A percentile compares a stretch with the other conserved stretches of the same genome.
Evolutionary conservation across 2,888 invertebrate species (phyloP).

Genomic region (Tryphoninae sp.): DNA sequence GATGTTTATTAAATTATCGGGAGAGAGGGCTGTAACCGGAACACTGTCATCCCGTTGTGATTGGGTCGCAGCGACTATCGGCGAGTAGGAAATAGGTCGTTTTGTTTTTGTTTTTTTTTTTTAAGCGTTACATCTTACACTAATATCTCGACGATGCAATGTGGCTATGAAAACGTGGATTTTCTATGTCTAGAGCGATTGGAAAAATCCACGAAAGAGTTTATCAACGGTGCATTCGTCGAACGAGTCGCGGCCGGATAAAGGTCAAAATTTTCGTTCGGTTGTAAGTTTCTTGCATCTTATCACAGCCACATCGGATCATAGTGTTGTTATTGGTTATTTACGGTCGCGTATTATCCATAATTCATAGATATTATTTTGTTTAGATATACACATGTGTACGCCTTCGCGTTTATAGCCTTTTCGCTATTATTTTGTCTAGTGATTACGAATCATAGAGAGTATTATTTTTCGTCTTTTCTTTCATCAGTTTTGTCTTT

Average conservation of each 20-base stretch:
- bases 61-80: conserved; percentile 72
- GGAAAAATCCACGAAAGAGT: conserved; percentile 64
- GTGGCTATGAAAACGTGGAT: conserved; percentile 66
- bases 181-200: too few relatives aligned
- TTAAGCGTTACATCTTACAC: conserved; percentile 72
- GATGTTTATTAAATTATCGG: conserved; percentile 27
- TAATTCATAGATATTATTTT: conserved; percentile 67
- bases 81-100: conserved; percentile 75
- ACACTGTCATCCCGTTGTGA: conserved; percentile 68
- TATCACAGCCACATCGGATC: conserved; percentile 29
- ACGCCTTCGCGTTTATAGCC: conserved; percentile 53
- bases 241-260: neutral
- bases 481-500: conserved; percentile 35
- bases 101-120: conserved; percentile 44
- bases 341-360: conserved; percentile 55
- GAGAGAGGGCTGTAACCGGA: conserved; percentile 7
- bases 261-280: neutral
- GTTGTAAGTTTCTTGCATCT: neutral
- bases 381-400: conserved; percentile 62
- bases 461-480: conserved; percentile 36
- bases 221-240: neutral
- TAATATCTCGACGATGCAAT: conserved; percentile 70
- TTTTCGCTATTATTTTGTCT: conserved; percentile 66
- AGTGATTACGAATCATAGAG: conserved; percentile 67
- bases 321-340: conserved; percentile 65